These are phyloP conservation scores for Vespertilio murinus DNA, from an alignment of 2,797 vertebrate species.

Conservation along the genomic window DNA sequence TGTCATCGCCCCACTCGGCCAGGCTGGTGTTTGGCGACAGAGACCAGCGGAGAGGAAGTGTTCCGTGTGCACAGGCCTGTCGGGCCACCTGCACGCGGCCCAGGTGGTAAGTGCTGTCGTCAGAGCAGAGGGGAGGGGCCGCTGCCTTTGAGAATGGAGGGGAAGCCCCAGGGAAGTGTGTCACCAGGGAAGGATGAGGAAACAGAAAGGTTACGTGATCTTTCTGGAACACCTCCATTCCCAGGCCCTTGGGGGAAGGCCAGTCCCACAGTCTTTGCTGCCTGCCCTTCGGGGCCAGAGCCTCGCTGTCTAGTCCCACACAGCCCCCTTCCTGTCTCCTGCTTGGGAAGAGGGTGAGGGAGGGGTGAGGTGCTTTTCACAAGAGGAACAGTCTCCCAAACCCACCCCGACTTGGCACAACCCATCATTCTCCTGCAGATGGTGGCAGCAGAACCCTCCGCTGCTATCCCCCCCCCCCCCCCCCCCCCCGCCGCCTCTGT, in stretches of 20 bases:
- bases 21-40: background rate
- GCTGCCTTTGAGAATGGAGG: background rate
- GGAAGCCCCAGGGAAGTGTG: background rate
- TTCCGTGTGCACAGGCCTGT: background rate
- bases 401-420: background rate
- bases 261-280: fast-evolving
- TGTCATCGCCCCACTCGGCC: fast-evolving
- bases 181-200: background rate
- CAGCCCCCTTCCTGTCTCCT: background rate
- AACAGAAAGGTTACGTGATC: background rate
- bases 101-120: background rate
- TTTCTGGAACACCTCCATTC: background rate
- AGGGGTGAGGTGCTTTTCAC: background rate
- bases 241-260: background rate
- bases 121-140: background rate
- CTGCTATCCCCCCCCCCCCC: background rate
- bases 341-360: background rate
- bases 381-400: background rate
- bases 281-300: background rate
- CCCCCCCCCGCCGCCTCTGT: too few relatives aligned
- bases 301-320: background rate
- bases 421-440: background rate
- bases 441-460: too few relatives aligned
- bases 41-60: background rate
- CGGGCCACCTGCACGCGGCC: background rate